Base-by-base conservation (phyloP, 2,888 invertebrate species). In the Tortricodes alternella region DNA sequence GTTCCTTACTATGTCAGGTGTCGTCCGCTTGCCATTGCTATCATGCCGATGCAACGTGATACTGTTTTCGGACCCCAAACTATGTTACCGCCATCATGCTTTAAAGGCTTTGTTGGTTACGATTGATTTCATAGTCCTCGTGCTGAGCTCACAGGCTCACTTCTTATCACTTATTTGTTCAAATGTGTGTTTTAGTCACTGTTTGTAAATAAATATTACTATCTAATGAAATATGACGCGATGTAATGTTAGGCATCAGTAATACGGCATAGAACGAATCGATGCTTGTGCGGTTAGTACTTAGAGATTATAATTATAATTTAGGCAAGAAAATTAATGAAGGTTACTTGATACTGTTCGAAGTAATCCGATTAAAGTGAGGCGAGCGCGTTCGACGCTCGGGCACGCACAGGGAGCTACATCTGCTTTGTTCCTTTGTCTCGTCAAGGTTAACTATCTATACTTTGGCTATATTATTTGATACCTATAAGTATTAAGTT, bases 401-500 rank as follows among this genome's bases (percentile, higher is more conserved):
- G 48, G 68, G 62, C 66, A 61, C 65, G 65, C 66, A 71, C 66
- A 62, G 62, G 66, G 60, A 67, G 67, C 70, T 67, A 75, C 80
- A 80, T 78, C 73, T 80, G 78, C 67, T 76, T 71, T 72, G 73
- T 76, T 70, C 72, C 62, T 73, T 77, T 73, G 72, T 76, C 70
- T 59, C 59, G 59, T 67, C 74, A 79, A 82, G 79, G 79, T 71
- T 76, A 77, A 67, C 63, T 60, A 57, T 62, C 62, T 60, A 41
- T 46, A 57, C 48, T 21, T 53, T 9, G 13, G 39, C 23, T 46
- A 34, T 46, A 23, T 53, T 59, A 44, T 58, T 35, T 50, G 38
- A 52, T 48, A 46, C 27, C 24, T 23, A 37, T 24, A 13, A 50
- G 39, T 46, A 13, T 29, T 23, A 50, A 24, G 57, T 43, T 35